Evolutionary conservation across 2,797 vertebrate genomes (phyloP).

Genomic region (Acipenser ruthenus): DNA sequence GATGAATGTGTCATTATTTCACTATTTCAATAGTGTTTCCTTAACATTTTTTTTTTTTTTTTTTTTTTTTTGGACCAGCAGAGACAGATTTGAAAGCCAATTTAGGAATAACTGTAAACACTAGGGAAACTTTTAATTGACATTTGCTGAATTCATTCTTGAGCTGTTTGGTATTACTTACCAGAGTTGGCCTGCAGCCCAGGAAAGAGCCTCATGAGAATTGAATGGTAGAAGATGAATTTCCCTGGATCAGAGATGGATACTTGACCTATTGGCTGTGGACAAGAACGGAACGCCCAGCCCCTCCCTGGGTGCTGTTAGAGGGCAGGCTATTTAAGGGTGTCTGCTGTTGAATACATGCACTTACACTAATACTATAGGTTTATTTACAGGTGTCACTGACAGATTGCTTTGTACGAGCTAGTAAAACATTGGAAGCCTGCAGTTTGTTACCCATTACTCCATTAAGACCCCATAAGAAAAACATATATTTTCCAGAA

Average conservation of each 20-base stretch:
- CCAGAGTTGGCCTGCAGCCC: conserved; percentile 1
- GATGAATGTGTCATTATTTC: background rate
- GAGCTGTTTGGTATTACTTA: conserved; percentile 8
- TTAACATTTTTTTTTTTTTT: background rate
- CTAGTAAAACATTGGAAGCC: too few species aligned
- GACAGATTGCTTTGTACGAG: too few species aligned
- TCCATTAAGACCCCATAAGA: too few species aligned
- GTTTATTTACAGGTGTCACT: too few species aligned
- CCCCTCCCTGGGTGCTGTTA: background rate
- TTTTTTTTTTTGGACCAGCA: background rate
- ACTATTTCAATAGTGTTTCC: background rate
- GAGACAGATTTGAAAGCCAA: conserved; percentile 1
- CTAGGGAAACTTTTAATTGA: conserved; percentile 11
- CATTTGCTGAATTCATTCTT: conserved; percentile 11
- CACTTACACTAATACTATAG: background rate
- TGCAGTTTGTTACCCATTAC: too few species aligned
- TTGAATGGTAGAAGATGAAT: background rate
- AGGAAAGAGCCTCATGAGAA: background rate
- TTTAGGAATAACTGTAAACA: conserved; percentile 13
- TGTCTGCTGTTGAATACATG: background rate
- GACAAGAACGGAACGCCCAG: background rate
- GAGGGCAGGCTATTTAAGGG: background rate
- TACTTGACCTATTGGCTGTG: conserved; percentile 6
- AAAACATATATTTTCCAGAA: too few species aligned
- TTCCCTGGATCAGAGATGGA: background rate